Base-by-base conservation (phyloP, 2,113 vertebrate species). In the Rhodinocichla rosea region DNA sequence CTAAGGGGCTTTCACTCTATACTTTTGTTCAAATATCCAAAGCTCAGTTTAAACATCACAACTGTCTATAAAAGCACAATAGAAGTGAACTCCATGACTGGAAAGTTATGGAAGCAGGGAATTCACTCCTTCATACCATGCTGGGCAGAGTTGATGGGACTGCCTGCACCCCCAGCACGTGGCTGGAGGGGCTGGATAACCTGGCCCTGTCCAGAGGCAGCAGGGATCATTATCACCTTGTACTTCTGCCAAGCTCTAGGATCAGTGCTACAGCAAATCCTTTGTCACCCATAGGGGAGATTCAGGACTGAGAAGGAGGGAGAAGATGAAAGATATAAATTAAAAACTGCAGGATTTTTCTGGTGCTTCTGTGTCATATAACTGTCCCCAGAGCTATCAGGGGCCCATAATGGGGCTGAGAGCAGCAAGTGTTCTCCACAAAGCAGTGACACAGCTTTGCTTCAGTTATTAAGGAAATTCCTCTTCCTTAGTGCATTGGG, bases 401-500 rank as follows among this genome's bases (percentile, higher is more conserved):
- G 13, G 11, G 17, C 78, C 37, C 32, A 37, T 11, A 57, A 7
- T 0, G 52, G 35, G 19, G 13, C 57, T 91, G 70, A 79, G 81
- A 68, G 32, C 37, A 64, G 20, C 0, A 0, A 79, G 23, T 10
- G 20, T 8, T 83, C 69, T 82, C 62, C 53, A 56, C 65, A 68
- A 93, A 76, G 40, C 49, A 39, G n/a, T 39, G 37, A 23, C 67
- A 84, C 7, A 35, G 15, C 71, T 92, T 78, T 87, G 45, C 26
- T 88, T 65, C 49, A 44, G 63, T 90, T 94, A 84, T 82, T 83
- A 57, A 83, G 67, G 75, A 96, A 90, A 76, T 85, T 76, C 27
- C 20, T 85, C 75, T 85, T 89, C 53, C 75, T 76, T 79, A 45
- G 60, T 60, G 49, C 22, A 26, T 52, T 19, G 5, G 57, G 74